Evolutionary conservation across 2,888 invertebrate species (phyloP).

Genomic region (Criorhina ranunculi): DNA sequence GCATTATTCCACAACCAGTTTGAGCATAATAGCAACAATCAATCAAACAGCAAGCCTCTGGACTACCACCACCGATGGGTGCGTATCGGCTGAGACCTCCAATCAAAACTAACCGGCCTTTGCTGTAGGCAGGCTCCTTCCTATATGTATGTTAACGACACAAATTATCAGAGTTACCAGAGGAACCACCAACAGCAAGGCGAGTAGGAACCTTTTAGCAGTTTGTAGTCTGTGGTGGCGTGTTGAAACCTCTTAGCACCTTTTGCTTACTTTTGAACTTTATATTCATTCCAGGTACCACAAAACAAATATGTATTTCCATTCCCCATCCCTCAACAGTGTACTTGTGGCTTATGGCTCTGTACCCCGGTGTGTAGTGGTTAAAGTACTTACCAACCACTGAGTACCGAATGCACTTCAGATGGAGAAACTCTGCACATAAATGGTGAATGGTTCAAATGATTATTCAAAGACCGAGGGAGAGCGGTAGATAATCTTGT

Average conservation of each 20-base stretch:
- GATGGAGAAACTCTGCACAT: neutral
- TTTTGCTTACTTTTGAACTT: conserved; percentile 48
- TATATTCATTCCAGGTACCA: conserved; percentile 32
- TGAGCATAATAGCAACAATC: conserved; percentile 61
- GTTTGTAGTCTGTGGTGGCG: conserved; percentile 22
- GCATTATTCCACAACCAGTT: conserved; percentile 20
- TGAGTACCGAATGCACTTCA: conserved; percentile 20
- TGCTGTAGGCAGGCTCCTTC: conserved; percentile 39
- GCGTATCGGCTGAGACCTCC: neutral
- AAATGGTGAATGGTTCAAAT: conserved; percentile 12
- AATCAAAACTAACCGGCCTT: conserved; percentile 34
- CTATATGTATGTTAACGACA: conserved; percentile 59
- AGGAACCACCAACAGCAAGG: conserved; percentile 9
- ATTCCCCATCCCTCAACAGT: conserved; percentile 35
- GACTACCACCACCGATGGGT: conserved; percentile 34
- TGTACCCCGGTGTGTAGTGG: conserved; percentile 33
- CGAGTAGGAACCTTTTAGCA: conserved; percentile 58
- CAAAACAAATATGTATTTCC: conserved; percentile 57
- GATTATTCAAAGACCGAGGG: conserved; percentile 7
- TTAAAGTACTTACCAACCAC: conserved; percentile 54
- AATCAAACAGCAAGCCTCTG: conserved; percentile 57
- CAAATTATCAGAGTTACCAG: conserved; percentile 58
- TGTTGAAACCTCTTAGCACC: conserved; percentile 74
- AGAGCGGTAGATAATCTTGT: conserved; percentile 16
- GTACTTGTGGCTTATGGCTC: conserved; percentile 61